Evolutionary conservation across 2,888 invertebrate genomes (phyloP), one percentile per base, ranked within the genome.

Genomic region (Eledona agricola): DNA sequence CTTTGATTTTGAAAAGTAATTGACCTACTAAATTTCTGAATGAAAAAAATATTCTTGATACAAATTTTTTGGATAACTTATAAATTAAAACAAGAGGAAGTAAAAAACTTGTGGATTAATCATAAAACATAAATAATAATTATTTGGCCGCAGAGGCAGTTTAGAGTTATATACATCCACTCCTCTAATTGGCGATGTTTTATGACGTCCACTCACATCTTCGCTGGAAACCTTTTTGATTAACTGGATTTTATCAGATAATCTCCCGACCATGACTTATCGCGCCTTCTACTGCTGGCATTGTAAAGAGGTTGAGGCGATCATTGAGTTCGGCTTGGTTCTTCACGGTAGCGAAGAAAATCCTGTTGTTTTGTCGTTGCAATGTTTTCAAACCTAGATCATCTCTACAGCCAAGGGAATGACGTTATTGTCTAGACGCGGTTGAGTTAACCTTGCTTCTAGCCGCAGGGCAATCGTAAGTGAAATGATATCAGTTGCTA

Each of bases 181-280:
- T n/a, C 19, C 34, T 46, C 46, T 46, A 35, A 46, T 46, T 46
- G 46, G 29, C 34, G 25, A 35, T 46, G 34, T 6, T 46, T 46
- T 46, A 46, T 35, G 46, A 34, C 34, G 26, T 25, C 5, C 16
- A 6, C 26, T 20, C 22, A 16, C 26, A 32, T 43, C 42, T 42
- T 28, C 42, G 12, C 19, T 11, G 16, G 26, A 22, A 20, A 26
- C 13, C 32, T 22, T 12, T 31, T 19, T 49, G 49, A 49, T 49
- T 49, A 49, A 49, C 38, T 49, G 49, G 1, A 15, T 38, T 49
- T 37, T 49, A 49, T 49, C 38, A 49, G 49, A 49, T 49, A 49
- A 35, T 32, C n/a, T 29, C 29, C 10, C 20, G 22, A 19, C 6
- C 17, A 34, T 6, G 9, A 35, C 12, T 9, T 4, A 26, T 6